A percentile compares a stretch with the other conserved stretches of the same genome.
Evolutionary conservation across 2,113 vertebrate species (phyloP).

Genomic region (Phasianus colchicus): DNA sequence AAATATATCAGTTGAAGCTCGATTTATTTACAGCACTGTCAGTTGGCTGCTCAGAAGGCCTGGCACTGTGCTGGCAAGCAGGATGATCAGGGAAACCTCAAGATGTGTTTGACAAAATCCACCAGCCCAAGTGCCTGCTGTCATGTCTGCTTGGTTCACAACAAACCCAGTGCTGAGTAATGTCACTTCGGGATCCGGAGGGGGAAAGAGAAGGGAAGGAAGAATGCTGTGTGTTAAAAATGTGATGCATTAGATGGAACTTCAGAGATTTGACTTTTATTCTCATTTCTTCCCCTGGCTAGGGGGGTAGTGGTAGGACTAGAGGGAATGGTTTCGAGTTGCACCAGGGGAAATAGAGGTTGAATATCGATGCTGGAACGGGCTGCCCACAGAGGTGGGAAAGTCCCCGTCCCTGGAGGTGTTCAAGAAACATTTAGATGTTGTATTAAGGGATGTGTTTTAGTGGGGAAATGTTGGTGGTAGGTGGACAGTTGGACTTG

Average conservation of each 20-base stretch:
- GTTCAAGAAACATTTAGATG: too few relatives aligned
- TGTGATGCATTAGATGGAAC: not conserved
- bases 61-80: not conserved
- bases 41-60: constrained; percentile 30
- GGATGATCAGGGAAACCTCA: not conserved
- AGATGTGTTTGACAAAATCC: constrained; percentile 15
- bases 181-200: not conserved
- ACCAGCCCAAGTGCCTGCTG: not conserved
- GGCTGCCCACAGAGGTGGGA: too few relatives aligned
- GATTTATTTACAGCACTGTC: constrained; percentile 65
- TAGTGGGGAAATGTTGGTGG: too few relatives aligned
- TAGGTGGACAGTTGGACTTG: too few relatives aligned
- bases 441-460: too few relatives aligned
- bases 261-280: not conserved
- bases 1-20: constrained; percentile 48
- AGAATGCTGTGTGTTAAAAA: not conserved
- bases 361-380: too few relatives aligned
- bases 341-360: too few relatives aligned
- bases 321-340: too few relatives aligned
- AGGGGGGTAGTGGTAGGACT: not conserved
- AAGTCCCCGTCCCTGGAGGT: too few relatives aligned
- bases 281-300: not conserved
- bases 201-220: not conserved
- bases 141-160: not conserved
- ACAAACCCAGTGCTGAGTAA: not conserved